phyloP scores from a whole-genome alignment of 2,888 invertebrate genomes.

The Erannis defoliaria region DNA sequence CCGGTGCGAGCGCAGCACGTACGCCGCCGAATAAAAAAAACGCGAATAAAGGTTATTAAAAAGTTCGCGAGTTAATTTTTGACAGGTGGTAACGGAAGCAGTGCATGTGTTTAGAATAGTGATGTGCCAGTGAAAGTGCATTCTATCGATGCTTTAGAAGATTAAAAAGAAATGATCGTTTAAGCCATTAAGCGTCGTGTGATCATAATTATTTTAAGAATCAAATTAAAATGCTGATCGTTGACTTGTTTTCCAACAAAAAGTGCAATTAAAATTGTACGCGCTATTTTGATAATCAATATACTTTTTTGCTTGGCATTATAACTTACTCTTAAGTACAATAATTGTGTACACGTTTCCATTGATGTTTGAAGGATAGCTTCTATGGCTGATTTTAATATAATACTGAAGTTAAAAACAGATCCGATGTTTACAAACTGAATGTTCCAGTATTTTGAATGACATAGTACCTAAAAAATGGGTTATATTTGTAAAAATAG shows the following conservation, averaged over 20 bases:
- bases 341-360: not conserved
- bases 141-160: constrained; percentile 28
- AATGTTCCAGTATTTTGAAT: too few species aligned
- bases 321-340: not conserved
- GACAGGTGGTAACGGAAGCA: constrained; percentile 38
- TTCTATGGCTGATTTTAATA: not conserved
- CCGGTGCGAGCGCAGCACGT: constrained; percentile 37
- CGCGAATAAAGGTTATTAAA: constrained; percentile 1
- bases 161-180: not conserved
- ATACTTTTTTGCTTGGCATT: not conserved
- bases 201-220: constrained; percentile 39
- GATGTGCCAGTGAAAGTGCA: constrained; percentile 28
- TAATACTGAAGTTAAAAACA: not conserved
- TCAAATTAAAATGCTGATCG: constrained; percentile 16
- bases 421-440: too few species aligned
- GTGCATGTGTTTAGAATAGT: constrained; percentile 31
- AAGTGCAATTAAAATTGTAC: constrained; percentile 10
- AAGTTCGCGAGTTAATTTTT: constrained; percentile 38
- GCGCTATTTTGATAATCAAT: not conserved
- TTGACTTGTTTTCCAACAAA: constrained; percentile 20
- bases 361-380: not conserved
- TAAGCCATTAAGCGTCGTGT: constrained; percentile 31
- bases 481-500: too few species aligned
- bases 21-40: constrained; percentile 34
- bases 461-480: too few species aligned